Conservation (phyloP, 2,888 invertebrate species). For the Chymomyza procnemis region DNA sequence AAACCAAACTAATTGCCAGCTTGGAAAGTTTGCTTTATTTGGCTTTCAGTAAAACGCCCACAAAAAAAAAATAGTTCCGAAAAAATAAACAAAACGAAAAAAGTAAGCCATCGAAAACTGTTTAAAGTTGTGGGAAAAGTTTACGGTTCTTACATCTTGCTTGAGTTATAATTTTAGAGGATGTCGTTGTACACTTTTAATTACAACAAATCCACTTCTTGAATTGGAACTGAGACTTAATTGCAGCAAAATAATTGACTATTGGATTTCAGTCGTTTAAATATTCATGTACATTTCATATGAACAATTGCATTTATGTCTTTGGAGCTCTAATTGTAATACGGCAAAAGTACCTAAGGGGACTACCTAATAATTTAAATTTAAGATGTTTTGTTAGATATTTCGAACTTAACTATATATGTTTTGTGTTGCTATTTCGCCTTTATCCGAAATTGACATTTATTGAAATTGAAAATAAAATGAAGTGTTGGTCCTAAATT, state of each 20-base stretch:
- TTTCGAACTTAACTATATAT: too few species aligned
- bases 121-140: conserved; percentile 59
- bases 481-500: too few species aligned
- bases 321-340: neutral
- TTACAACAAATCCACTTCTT: neutral
- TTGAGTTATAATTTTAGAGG: conserved; percentile 62
- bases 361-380: too few species aligned
- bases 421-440: too few species aligned
- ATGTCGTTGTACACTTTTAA: neutral
- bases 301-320: neutral
- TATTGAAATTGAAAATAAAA: too few species aligned
- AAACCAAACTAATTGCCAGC: conserved; percentile 61
- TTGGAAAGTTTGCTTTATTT: conserved; percentile 25
- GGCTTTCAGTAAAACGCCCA: conserved; percentile 17
- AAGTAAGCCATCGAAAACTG: conserved; percentile 4
- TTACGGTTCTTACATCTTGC: conserved; percentile 50
- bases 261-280: neutral
- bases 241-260: neutral
- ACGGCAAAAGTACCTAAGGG: neutral
- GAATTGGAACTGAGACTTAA: neutral
- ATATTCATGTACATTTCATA: neutral
- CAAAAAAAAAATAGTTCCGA: neutral
- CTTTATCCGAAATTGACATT: too few species aligned
- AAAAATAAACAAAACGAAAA: neutral
- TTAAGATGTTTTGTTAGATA: too few species aligned